Conservation (phyloP, 2,113 vertebrate genomes). For the Pachycephala philippinensis region DNA sequence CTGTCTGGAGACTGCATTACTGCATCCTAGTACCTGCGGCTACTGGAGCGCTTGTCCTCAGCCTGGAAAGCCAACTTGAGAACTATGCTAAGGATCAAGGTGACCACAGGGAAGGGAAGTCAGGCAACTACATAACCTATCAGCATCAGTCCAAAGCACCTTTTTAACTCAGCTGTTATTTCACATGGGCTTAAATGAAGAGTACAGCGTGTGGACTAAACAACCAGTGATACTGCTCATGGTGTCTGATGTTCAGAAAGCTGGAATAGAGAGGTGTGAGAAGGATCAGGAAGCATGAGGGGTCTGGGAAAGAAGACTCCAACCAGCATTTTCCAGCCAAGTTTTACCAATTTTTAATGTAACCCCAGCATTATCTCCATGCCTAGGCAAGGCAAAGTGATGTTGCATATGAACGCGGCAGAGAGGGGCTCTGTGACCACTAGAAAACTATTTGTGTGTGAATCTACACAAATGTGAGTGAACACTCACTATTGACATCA, state of each 20-base stretch:
- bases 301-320: background rate
- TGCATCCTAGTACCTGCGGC: background rate
- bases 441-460: rapidly evolving
- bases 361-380: background rate
- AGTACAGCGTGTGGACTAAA: rapidly evolving
- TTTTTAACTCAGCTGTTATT: background rate
- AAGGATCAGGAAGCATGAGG: rapidly evolving
- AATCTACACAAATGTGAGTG: background rate
- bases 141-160: background rate
- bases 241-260: background rate
- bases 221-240: background rate
- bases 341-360: background rate
- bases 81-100: background rate
- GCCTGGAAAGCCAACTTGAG: background rate
- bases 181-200: background rate
- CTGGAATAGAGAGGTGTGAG: background rate
- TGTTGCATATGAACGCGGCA: rapidly evolving
- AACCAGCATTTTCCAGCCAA: background rate
- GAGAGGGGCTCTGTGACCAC: background rate
- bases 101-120: background rate
- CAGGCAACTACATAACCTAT: background rate
- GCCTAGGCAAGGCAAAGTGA: background rate
- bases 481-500: constrained; percentile 98
- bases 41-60: background rate
- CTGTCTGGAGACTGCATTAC: background rate